A percentile compares a stretch with the other conserved stretches of the same genome.
phyloP scores from a whole-genome alignment of 2,888 invertebrate genomes.

The Eulithis prunata region DNA sequence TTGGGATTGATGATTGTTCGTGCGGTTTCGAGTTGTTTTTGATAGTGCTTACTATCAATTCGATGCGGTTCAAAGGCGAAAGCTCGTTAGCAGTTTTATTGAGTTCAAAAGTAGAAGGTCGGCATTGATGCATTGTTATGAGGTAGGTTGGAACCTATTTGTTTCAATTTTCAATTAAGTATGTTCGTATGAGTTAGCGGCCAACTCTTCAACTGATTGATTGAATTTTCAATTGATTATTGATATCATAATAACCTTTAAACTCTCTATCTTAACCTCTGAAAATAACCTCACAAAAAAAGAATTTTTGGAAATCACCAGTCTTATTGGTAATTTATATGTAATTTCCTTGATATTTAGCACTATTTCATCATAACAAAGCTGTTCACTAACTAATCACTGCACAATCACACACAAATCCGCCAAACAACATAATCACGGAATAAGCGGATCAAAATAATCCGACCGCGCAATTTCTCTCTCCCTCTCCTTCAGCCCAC shows the following conservation, averaged over 20 bases:
- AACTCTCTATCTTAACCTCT: no score
- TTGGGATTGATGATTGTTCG: constrained; percentile 78
- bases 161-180: no score
- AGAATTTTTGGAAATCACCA: no score
- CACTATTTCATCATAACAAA: no score
- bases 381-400: constrained; percentile 29
- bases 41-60: constrained; percentile 50
- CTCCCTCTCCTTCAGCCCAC: constrained; percentile 31
- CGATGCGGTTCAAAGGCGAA: constrained; percentile 43
- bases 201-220: no score
- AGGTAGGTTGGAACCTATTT: background rate
- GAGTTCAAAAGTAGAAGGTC: constrained; percentile 9
- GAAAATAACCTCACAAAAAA: no score
- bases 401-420: constrained; percentile 39
- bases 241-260: no score
- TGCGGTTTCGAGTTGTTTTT: constrained; percentile 51
- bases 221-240: no score
- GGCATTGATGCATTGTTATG: constrained; percentile 10
- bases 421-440: constrained; percentile 48
- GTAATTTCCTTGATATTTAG: no score
- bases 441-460: constrained; percentile 66
- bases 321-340: no score
- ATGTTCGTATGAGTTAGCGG: no score
- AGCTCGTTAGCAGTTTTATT: constrained; percentile 40
- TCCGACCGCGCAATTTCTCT: constrained; percentile 62